phyloP scores from a whole-genome alignment of 2,113 vertebrate species.

The Strigops habroptila region DNA sequence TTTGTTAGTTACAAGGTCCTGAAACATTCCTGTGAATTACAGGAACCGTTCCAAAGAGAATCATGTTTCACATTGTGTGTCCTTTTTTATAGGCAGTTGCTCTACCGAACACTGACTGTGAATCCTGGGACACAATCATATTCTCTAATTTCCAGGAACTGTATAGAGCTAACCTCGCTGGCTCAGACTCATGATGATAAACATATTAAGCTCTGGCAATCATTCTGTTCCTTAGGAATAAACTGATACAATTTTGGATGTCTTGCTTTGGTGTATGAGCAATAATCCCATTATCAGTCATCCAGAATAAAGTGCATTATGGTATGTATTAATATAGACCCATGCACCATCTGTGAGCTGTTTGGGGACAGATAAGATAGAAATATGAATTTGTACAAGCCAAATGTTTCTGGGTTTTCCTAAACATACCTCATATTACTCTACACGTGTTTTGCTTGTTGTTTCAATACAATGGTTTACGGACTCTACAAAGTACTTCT shows the following conservation, averaged over 20 bases:
- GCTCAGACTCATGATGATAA: not conserved
- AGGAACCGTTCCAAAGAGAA: not conserved
- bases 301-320: constrained; percentile 25
- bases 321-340: not conserved
- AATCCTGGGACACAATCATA: not conserved
- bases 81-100: not conserved
- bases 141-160: not conserved
- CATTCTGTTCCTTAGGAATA: not conserved
- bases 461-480: not conserved
- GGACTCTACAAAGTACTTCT: not conserved
- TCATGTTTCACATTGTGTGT: not conserved
- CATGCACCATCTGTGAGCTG: not conserved
- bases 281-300: constrained; percentile 49
- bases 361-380: not conserved
- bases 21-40: not conserved
- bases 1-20: not conserved
- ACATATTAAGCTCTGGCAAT: not conserved
- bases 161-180: not conserved
- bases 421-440: not conserved
- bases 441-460: not conserved
- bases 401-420: not conserved
- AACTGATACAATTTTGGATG: not conserved
- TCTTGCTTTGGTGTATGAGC: constrained; percentile 6
- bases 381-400: not conserved
- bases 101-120: not conserved